A percentile compares a stretch with the other conserved stretches of the same genome.
Evolutionary conservation across 1,140 invertebrate species (phyloP).

Genomic region (Pectinophora gossypiella): DNA sequence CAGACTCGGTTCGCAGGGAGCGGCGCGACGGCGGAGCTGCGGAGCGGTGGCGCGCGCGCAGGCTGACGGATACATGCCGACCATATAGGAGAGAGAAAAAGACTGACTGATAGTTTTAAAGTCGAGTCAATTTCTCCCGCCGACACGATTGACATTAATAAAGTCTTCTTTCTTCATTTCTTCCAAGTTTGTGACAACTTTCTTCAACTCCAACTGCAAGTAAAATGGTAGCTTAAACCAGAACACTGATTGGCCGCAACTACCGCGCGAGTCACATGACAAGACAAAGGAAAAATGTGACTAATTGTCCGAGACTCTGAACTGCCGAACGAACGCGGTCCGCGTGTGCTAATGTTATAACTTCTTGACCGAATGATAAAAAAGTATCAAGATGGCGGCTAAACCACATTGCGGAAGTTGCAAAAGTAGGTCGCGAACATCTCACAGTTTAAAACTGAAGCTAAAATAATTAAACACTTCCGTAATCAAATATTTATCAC

Average conservation of each 20-base stretch:
- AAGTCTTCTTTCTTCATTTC: slow-evolving; percentile 44
- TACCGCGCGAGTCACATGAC: slow-evolving; percentile 39
- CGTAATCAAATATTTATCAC: slow-evolving; percentile 13
- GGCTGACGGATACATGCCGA: slow-evolving; percentile 43
- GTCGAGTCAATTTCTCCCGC: slow-evolving; percentile 63
- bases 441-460: slow-evolving; percentile 28
- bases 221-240: slow-evolving; percentile 24
- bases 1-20: slow-evolving; percentile 33
- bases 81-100: slow-evolving; percentile 74
- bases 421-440: slow-evolving; percentile 53
- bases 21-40: neutral
- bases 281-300: slow-evolving; percentile 34
- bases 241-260: slow-evolving; percentile 14
- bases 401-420: slow-evolving; percentile 47
- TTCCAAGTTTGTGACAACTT: slow-evolving; percentile 22
- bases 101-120: slow-evolving; percentile 60
- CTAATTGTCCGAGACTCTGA: slow-evolving; percentile 16
- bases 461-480: slow-evolving; percentile 28
- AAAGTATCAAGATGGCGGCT: slow-evolving; percentile 27
- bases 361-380: slow-evolving; percentile 25
- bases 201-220: slow-evolving; percentile 34
- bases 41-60: neutral
- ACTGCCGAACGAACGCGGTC: slow-evolving; percentile 17
- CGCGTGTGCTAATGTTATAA: slow-evolving; percentile 14
- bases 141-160: slow-evolving; percentile 53